Conservation (phyloP, 2,797 vertebrate species). For the Loriculus beryllinus region DNA sequence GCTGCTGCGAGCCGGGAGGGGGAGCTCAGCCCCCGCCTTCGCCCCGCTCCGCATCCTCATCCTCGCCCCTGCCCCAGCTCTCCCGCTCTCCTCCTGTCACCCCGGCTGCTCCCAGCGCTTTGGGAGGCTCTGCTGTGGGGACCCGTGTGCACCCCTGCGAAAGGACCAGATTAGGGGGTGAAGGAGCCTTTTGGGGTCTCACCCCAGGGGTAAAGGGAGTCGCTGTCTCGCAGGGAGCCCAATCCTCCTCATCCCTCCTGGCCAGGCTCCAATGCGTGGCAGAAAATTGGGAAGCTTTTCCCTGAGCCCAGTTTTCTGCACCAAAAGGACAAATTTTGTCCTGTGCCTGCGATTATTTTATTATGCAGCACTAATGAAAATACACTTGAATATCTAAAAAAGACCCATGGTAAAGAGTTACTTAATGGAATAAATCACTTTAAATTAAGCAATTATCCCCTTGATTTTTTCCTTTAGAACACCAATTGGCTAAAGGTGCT, state of each 20-base stretch:
- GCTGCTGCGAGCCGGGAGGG: conserved; percentile 23
- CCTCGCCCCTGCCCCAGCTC: background rate
- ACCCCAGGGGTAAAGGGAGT: rapidly evolving
- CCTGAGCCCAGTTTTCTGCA: background rate
- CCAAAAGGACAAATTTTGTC: conserved; percentile 28
- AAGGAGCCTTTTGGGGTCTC: background rate
- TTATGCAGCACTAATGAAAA: conserved; percentile 70
- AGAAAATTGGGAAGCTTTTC: background rate
- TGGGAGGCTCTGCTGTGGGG: background rate
- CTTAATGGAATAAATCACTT: conserved; percentile 69
- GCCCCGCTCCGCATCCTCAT: background rate
- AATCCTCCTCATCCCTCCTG: background rate
- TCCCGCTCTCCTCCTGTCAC: background rate
- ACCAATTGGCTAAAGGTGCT: background rate
- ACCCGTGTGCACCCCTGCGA: background rate
- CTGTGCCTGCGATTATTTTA: conserved; percentile 68
- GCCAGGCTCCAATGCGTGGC: background rate
- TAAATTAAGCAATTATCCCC: conserved; percentile 66
- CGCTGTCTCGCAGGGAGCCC: rapidly evolving
- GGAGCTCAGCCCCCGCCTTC: conserved; percentile 54
- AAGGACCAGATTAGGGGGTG: rapidly evolving
- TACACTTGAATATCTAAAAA: conserved; percentile 61
- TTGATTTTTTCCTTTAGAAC: background rate
- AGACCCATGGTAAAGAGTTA: conserved; percentile 54
- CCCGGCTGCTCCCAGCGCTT: background rate